Base-by-base conservation (phyloP, 2,113 vertebrate genomes). In the Fulmarus glacialis region DNA sequence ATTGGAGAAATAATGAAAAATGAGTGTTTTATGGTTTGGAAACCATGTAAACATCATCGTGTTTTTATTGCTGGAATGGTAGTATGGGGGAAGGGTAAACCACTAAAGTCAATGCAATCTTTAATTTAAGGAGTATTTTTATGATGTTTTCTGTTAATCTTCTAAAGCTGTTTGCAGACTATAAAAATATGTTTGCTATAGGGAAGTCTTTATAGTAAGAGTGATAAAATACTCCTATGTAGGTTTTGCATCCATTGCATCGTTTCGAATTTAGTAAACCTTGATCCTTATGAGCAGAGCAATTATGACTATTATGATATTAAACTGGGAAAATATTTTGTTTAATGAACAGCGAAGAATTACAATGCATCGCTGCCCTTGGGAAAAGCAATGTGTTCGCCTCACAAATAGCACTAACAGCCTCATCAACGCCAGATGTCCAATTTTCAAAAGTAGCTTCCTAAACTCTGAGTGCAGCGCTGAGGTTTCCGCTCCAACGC, bases 41-140 rank as follows among this genome's bases (percentile, higher is more conserved):
- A 97, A 52, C 60, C 86, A 22, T n/a, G 68, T 71, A 78, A 94
- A 71, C 71, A 93, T 30, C 74, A 16, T 26, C 1, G 6, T 38
- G n/a, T 3, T 27, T 93, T 96, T 95, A 70, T 53, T 63, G 59
- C 29, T 58, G 50, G 74, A 19, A 52, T n/a, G 68, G n/a, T 9
- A 17, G n/a, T 6, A 3, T 40, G 72, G 42, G 55, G 58, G 56
- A 29, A 67, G 91, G 55, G 48, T 13, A 72, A 87, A 29, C 22
- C 13, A n/a, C 47, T 50, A 30, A 27, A 90, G 60, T 29, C 87
- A 21, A 63, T 20, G 73, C 62, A 50, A 58, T 73, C 52, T 92
- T 96, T 94, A 87, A 92, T 91, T 97, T 93, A 67, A 94, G 73
- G 77, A 74, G 52, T 6, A 29, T 81, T 96, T 97, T 96, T 87